phyloP scores from a whole-genome alignment of 2,113 vertebrate genomes.

The Pycnonotus jocosus region DNA sequence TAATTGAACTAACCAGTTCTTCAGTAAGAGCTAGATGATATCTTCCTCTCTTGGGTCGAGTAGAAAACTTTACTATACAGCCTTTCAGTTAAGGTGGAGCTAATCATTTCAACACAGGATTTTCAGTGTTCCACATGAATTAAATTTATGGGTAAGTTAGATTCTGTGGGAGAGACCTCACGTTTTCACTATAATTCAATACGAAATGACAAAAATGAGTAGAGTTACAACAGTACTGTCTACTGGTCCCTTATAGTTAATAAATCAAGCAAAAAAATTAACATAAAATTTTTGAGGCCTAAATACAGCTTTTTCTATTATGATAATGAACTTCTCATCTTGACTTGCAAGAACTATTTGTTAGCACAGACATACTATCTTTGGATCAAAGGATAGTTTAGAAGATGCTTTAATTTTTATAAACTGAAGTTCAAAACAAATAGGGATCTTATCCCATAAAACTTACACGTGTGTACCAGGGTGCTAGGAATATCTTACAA shows the following conservation, averaged over 20 bases:
- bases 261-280: background rate
- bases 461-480: background rate
- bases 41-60: background rate
- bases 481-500: background rate
- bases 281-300: background rate
- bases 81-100: background rate
- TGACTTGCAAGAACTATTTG: background rate
- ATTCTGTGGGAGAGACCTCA: background rate
- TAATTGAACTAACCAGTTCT: slow-evolving; percentile 12
- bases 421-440: background rate
- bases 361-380: background rate
- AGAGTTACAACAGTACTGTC: background rate
- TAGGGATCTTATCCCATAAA: background rate
- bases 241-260: background rate
- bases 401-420: background rate
- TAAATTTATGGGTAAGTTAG: background rate
- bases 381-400: background rate
- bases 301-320: background rate
- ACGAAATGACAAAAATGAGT: background rate
- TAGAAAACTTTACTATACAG: background rate
- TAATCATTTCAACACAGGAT: background rate
- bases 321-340: background rate
- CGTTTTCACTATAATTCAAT: background rate
- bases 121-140: background rate
- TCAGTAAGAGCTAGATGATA: background rate